Evolutionary conservation across 2,113 vertebrate genomes (phyloP).

Genomic region (Scophthalmus maximus): DNA sequence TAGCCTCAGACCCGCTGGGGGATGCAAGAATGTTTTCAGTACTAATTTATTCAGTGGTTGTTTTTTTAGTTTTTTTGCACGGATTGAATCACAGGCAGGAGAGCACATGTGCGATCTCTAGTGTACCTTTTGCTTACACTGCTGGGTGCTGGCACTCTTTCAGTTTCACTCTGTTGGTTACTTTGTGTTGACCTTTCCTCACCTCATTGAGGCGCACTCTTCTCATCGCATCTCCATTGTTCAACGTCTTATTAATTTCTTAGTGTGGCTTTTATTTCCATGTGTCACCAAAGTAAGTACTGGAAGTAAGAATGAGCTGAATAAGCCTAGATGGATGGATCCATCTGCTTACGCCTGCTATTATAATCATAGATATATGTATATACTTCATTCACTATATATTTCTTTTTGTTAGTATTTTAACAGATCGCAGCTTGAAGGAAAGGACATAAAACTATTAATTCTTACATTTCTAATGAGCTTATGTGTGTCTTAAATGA

Average conservation of each 20-base stretch:
- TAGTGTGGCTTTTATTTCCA: background rate
- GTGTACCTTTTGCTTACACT: background rate
- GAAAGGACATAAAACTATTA: no score
- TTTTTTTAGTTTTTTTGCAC: background rate
- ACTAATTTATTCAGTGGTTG: background rate
- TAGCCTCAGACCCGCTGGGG: background rate
- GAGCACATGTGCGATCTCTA: background rate
- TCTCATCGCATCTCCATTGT: background rate
- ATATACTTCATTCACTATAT: no score
- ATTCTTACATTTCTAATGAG: no score
- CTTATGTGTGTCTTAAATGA: no score
- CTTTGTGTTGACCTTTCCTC: background rate
- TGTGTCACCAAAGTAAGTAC: background rate
- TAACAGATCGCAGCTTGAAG: no score
- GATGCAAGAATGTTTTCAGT: background rate
- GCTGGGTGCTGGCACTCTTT: background rate
- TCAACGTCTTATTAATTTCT: background rate
- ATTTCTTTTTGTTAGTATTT: no score
- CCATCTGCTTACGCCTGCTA: no score
- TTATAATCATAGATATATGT: no score
- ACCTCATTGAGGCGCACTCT: background rate
- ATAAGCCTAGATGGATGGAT: no score
- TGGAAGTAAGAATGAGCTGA: no score
- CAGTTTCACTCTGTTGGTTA: no score
- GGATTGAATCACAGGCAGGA: slow-evolving; percentile 17